Evolutionary conservation across 2,888 invertebrate species (phyloP), one percentile per base, ranked within the genome.

Genomic region (Brachynemurus nebulosus): DNA sequence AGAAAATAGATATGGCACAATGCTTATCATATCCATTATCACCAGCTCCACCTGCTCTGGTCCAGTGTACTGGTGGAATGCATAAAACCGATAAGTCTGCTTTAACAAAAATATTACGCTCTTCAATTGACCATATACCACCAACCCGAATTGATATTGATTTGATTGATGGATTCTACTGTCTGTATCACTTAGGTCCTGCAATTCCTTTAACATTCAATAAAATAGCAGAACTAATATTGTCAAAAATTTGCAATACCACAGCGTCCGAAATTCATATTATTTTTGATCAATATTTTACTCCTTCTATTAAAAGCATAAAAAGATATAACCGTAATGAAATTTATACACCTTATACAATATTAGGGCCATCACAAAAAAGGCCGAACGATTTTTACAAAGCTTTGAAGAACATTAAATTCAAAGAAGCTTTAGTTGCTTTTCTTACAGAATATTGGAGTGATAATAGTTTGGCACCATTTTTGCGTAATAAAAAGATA

Each of bases 21-120:
- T 57, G 56, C 19, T 40, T 59, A 17, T 43, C 56, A 9, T 58
- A 48, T 50, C 55, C 56, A 30, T 48, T 58, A 67, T 57, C 53
- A 67, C 65, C 50, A 3, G 47, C 19, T 40, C 46, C 46, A 44
- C 44, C 46, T n/a, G 40, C 45, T 35, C 27, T 48, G n/a, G 37
- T 30, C 9, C 34, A 45, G 17, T 12, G 16, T 40, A 42, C 45
- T 27, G 46, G 48, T 36, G 46, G 45, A 45, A 48, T 47, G 38
- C 21, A 37, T 14, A 48, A 45, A 45, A 48, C 43, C 1, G 38
- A 49, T 12, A 46, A 49, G 34, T 48, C 44, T 1, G 42, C 35
- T 38, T 36, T 48, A 34, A 33, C 36, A 18, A 46, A 37, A 46
- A 48, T 40, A 27, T 30, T 50, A 30, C 42, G 30, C 20, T 47